phyloP scores from a whole-genome alignment of 2,797 vertebrate species.

The Tinamus major region DNA sequence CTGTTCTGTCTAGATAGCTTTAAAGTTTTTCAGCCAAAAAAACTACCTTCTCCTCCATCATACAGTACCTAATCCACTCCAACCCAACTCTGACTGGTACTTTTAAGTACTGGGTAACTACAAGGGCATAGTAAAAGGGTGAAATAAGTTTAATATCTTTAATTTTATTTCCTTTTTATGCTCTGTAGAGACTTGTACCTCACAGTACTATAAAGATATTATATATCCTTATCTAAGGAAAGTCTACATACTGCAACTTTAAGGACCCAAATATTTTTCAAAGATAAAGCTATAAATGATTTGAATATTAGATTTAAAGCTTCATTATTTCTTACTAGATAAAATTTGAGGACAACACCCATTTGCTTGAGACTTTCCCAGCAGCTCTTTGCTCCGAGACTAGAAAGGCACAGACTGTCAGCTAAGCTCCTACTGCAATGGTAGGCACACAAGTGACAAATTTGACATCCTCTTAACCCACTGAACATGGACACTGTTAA shows the following conservation, averaged over 20 bases:
- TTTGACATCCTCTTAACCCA: background rate
- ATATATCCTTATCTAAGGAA: background rate
- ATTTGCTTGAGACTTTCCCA: background rate
- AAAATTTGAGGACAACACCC: background rate
- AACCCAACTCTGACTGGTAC: background rate
- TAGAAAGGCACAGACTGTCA: background rate
- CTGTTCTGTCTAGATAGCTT: background rate
- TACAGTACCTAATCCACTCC: background rate
- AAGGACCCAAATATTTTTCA: background rate
- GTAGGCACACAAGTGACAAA: background rate
- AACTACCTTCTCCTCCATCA: background rate
- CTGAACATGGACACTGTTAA: background rate
- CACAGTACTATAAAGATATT: background rate
- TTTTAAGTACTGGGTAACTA: background rate
- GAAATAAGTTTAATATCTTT: no score
- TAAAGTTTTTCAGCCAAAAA: background rate
- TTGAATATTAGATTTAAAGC: background rate
- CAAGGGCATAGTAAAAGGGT: background rate
- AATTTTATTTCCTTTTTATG: background rate
- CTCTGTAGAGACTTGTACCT: background rate
- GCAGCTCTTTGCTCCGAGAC: background rate
- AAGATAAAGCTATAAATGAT: background rate
- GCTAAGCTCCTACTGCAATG: fast-evolving
- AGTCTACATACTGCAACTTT: background rate
- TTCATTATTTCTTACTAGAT: background rate